Base-by-base conservation (phyloP, 2,888 invertebrate genomes). In the Barypeithes pellucidus region DNA sequence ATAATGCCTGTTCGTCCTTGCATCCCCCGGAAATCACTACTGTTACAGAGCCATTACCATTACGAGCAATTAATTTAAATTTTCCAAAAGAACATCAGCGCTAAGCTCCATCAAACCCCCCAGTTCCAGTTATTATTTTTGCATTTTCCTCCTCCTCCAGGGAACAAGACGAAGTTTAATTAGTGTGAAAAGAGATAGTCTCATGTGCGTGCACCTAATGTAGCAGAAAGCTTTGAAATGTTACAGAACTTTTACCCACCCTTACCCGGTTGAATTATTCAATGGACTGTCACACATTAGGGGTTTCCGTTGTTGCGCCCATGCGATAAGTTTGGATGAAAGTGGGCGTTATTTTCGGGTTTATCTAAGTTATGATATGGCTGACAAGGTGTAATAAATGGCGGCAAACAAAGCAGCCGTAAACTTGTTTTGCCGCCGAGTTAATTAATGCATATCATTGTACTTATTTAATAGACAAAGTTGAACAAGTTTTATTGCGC, bases 111-210 rank as follows among this genome's bases (percentile, higher is more conserved):
- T 57, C 20, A 24, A 50, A 59, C 52, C 50, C 50, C 50, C 47
- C 60, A 50, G 71, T 41, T 66, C 43, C 60, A 57, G 45, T 61
- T 60, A 72, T 72, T 72, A 72, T 72, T 72, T 66, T 72, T 66
- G 63, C 72, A 73, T 73, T 69, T 73, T 66, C 66, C 54, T 45
- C 43, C 60, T 73, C 72, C 67, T 62, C 66, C 67, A 22, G 69
- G 61, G 66, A 72, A 18, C 45, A 69, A 54, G 54, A 50, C 63
- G 36, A 65, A 69, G 80, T 75, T 77, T 79, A 80, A 79, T 79
- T 79, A 79, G 80, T 80, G 80, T 79, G 77, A 80, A 77, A 77
- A 78, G 79, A 79, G 80, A 80, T 79, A 78, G 79, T 75, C 76
- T 75, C 76, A 75, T 76, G 79, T 77, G 72, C 72, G 75, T 75